Evolutionary conservation across 2,888 invertebrate genomes (phyloP), one percentile per base, ranked within the genome.

Genomic region (Leucophenga maculata): DNA sequence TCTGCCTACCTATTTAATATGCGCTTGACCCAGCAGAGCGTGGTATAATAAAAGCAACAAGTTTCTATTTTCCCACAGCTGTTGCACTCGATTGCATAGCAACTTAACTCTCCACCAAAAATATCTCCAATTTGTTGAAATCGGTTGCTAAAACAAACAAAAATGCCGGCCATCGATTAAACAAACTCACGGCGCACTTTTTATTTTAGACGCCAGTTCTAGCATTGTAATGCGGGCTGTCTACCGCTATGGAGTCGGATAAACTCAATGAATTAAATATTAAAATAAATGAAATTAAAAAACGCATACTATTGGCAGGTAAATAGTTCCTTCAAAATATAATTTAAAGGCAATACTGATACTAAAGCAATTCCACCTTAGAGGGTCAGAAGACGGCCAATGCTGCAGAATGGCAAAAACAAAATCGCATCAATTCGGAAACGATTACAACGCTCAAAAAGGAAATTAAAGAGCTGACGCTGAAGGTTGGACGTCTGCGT

Each of bases 301-400:
- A 95, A 89, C 94, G 95, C 88, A 95, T 95, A 86, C 93, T 95
- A 80, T 88, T 95, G 74, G 94, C 95, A 86, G 95, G 95, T 95
- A 84, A n/a, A 44, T 54, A 20, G 13, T 68, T 65, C 65, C 64
- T 50, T 39, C 67, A n/a, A 72, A 69, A 72, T 72, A 18, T 39
- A 57, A 16, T 26, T 26, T 48, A 16, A 20, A 3, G 22, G 26
- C 11, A 6, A 64, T 8, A 20, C n/a, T 39, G 8, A 39, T 11
- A 39, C 3, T 4, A 26, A 26, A 8, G 39, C 39, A 8, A 6
- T 72, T 69, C 74, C 67, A 69, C 86, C 86, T 4, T 82, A 95
- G 95, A 95, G 92, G 95, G 95, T 11, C 95, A 95, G 89, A 91
- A 95, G 78, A 95, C 94, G 81, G 95, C 95, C 0, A 91, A 94